These are phyloP conservation scores for Eriocheir sinensis DNA, from an alignment of 1,140 invertebrate species.

Conservation along the genomic window DNA sequence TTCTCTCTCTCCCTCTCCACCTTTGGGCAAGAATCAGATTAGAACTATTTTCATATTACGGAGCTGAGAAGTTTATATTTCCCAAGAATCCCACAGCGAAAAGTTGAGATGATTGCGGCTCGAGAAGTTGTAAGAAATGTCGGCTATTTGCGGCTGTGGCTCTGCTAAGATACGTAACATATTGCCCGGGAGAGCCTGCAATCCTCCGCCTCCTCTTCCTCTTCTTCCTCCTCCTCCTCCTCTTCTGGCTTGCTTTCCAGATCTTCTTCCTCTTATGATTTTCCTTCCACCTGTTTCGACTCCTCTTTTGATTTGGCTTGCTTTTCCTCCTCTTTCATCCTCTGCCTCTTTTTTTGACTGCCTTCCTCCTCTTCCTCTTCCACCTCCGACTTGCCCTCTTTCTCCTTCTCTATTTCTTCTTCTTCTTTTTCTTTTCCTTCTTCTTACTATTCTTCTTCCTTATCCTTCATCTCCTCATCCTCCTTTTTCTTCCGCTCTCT, in stretches of 20 bases:
- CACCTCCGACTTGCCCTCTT: too few species aligned
- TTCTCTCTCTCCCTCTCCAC: neutral
- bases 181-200: neutral
- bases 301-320: too few species aligned
- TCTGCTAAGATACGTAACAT: constrained; percentile 16
- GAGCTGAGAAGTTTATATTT: constrained; percentile 25
- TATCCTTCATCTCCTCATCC: too few species aligned
- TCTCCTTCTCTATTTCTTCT: neutral
- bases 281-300: too few species aligned
- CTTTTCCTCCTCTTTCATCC: neutral
- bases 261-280: neutral
- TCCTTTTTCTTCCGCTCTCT: too few species aligned
- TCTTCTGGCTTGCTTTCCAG: neutral
- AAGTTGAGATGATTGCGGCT: constrained; percentile 15
- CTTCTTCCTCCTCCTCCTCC: neutral
- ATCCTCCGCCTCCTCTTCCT: neutral
- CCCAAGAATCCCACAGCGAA: constrained; percentile 10
- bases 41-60: neutral
- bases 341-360: too few species aligned
- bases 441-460: too few species aligned
- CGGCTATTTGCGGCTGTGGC: neutral
- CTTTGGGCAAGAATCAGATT: neutral
- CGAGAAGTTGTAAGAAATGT: constrained; percentile 16
- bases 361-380: too few species aligned
- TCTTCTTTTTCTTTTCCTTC: too few species aligned